These are phyloP conservation scores for Scaptomyza caliginosa DNA, from an alignment of 2,888 invertebrate genomes.

Conservation along the genomic window DNA sequence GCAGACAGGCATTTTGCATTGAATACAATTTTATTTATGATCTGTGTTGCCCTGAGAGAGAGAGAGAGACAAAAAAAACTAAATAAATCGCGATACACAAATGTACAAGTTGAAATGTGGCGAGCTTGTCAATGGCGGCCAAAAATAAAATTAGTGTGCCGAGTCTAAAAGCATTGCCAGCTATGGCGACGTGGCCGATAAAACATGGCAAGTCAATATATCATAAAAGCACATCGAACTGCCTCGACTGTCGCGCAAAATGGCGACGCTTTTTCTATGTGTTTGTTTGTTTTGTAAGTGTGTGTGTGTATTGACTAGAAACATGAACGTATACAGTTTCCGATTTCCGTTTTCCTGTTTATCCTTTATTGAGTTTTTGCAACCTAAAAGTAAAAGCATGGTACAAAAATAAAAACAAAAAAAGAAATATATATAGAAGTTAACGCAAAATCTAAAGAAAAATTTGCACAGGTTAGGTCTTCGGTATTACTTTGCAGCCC, in stretches of 20 bases:
- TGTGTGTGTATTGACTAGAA: constrained; percentile 51
- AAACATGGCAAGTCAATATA: constrained; percentile 75
- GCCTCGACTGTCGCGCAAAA: constrained; percentile 54
- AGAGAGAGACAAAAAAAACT: neutral
- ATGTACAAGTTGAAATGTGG: constrained; percentile 30
- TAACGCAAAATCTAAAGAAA: constrained; percentile 55
- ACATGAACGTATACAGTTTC: constrained; percentile 74
- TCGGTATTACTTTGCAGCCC: constrained; percentile 37
- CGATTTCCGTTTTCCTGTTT: constrained; percentile 82
- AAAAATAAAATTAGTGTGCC: constrained; percentile 72
- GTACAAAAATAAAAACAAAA: constrained; percentile 14
- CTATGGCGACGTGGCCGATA: constrained; percentile 58
- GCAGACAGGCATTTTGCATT: constrained; percentile 30
- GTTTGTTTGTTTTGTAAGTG: constrained; percentile 20
- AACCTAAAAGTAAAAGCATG: constrained; percentile 71
- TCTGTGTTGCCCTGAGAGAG: constrained; percentile 2
- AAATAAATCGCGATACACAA: constrained; percentile 19
- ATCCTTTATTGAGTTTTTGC: constrained; percentile 79
- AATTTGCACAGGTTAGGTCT: constrained; percentile 78
- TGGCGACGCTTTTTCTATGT: constrained; percentile 44
- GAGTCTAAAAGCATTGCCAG: constrained; percentile 64
- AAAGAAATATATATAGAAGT: constrained; percentile 26
- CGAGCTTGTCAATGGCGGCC: constrained; percentile 44
- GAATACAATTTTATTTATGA: constrained; percentile 54
- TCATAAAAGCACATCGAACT: constrained; percentile 75